phyloP scores from a whole-genome alignment of 2,113 vertebrate genomes.

The Probosciger aterrimus region DNA sequence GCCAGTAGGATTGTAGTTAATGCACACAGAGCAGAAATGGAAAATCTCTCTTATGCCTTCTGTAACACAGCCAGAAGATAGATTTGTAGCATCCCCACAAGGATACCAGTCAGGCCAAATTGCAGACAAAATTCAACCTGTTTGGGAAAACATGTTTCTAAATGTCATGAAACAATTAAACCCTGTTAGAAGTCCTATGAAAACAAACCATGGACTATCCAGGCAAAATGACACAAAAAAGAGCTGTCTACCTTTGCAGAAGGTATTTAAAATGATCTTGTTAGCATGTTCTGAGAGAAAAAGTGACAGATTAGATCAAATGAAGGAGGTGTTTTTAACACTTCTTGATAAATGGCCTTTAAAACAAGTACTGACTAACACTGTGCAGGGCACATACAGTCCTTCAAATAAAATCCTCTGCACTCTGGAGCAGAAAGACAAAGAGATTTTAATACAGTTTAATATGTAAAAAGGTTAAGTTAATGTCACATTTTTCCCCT shows the following conservation, averaged over 20 bases:
- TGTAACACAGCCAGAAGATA: neutral
- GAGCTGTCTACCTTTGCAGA: neutral
- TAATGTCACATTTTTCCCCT: conserved; percentile 33
- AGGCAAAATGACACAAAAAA: neutral
- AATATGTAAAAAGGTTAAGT: conserved; percentile 61
- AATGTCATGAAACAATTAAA: neutral
- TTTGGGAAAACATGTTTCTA: neutral
- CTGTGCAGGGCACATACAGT: neutral
- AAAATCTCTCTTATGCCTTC: neutral
- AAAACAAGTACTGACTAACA: conserved; percentile 17
- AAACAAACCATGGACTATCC: neutral
- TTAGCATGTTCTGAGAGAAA: conserved; percentile 6
- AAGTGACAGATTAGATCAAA: conserved; percentile 10
- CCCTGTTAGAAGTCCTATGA: neutral
- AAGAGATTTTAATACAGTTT: conserved; percentile 42
- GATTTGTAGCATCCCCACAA: neutral
- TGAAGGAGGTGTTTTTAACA: conserved; percentile 23
- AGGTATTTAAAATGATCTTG: conserved; percentile 13
- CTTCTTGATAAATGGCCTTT: conserved; percentile 11
- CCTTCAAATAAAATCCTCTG: conserved; percentile 24
- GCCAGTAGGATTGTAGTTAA: neutral
- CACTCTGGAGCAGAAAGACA: neutral
- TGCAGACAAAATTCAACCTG: neutral
- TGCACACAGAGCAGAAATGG: neutral
- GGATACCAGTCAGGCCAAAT: neutral